Base-by-base conservation (phyloP, 2,797 vertebrate genomes). In the Enoplosus armatus region DNA sequence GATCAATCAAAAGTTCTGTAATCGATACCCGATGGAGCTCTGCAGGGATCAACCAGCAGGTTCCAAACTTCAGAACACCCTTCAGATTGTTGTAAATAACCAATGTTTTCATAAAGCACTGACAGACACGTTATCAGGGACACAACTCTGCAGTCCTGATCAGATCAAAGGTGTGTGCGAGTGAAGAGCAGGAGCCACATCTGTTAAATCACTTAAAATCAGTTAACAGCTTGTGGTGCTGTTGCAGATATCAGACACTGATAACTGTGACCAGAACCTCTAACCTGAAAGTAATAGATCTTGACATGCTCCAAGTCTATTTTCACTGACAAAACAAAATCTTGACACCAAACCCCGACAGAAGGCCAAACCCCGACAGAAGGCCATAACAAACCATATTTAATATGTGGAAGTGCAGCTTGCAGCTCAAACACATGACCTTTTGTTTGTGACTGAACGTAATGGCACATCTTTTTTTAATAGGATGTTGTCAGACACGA, bases 181-280 rank as follows among this genome's bases (percentile, higher is more conserved):
- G 26, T 37, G 61, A 69, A 37, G 41, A 79, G 75, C 53, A 56
- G 75, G 11, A 75, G 55, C 63, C 72, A 81, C 93, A 93, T 94
- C 91, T 95, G 95, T 62, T 80, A 39, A 88, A 89, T 76, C 75
- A 54, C 63, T 95, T 92, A 31, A 75, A 96, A 95, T 95, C 93
- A 95, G 91, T 96, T 95, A 93, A 85, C 83, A 65, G 75, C 79
- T 87, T 75, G 55, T 31, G 53, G 83, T 88, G 73, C 74, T 82
- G 82, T 68, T 73, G 77, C 80, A 72, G 89, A 88, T 79, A 93
- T 90, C 82, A 62, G 60, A 86, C 83, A 77, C 85, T 84, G 79
- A 89, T 78, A 64, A 73, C 80, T 86, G 82, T 91, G 86, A 91
- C 89, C 81, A 39, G 47, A 75, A 90, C 93, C 92, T 94, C 55